Conservation (phyloP, 2,113 vertebrate species). For the Rhagologus leucostigma region DNA sequence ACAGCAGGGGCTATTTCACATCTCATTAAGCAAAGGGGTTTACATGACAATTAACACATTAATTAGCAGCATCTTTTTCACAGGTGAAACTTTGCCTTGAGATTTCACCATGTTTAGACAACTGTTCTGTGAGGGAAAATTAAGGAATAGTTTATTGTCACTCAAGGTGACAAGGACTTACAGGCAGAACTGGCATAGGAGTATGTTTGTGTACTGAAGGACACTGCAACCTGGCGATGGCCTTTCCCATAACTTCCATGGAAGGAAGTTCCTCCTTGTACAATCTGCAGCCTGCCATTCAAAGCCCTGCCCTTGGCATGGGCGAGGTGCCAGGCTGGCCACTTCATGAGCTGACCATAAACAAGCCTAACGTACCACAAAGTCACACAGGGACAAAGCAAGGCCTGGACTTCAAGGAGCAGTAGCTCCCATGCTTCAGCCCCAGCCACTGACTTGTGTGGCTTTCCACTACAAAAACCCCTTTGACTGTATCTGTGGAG, state of each 20-base stretch:
- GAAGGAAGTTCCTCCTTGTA: not conserved
- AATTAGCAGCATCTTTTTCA: not conserved
- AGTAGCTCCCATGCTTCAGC: not conserved
- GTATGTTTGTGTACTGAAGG: not conserved
- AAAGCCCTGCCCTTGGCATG: not conserved
- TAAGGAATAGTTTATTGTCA: not conserved
- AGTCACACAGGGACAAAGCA: not conserved
- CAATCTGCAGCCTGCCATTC: not conserved
- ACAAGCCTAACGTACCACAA: not conserved
- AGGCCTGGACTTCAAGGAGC: not conserved
- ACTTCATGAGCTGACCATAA: not conserved
- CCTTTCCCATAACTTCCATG: not conserved
- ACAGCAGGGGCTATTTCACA: not conserved
- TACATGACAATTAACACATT: constrained; percentile 26
- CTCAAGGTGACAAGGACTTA: not conserved
- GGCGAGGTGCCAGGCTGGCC: not conserved
- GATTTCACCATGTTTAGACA: not conserved
- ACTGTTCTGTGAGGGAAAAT: not conserved
- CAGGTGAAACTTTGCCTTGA: not conserved
- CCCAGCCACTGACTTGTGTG: accelerated
- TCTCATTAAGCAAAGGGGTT: constrained; percentile 8
- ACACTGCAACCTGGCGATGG: accelerated
- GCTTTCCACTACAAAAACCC: not conserved
- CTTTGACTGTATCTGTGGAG: not conserved
- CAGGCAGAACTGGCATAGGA: not conserved